These are phyloP conservation scores for Tachina grossa DNA, from an alignment of 2,888 invertebrate genomes.

Conservation along the genomic window DNA sequence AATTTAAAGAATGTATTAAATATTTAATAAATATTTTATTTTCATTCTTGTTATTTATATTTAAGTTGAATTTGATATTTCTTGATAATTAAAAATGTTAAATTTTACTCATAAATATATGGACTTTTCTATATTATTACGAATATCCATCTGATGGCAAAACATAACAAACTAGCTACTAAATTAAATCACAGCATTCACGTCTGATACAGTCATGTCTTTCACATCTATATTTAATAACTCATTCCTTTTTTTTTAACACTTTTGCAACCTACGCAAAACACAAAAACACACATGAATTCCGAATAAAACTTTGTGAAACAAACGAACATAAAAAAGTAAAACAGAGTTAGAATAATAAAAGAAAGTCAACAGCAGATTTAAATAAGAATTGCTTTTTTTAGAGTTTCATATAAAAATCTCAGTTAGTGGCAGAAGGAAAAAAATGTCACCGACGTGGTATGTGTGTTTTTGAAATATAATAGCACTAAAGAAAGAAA, in stretches of 20 bases:
- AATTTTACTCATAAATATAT: background rate
- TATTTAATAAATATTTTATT: too few relatives aligned
- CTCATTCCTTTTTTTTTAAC: background rate
- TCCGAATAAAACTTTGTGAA: background rate
- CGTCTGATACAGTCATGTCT: slow-evolving; percentile 33
- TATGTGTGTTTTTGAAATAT: slow-evolving; percentile 23
- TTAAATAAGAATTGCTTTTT: slow-evolving; percentile 11
- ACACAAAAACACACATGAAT: background rate
- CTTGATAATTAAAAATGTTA: background rate
- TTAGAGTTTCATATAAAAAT: slow-evolving; percentile 24
- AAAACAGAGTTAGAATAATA: slow-evolving; percentile 27
- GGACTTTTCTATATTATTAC: background rate
- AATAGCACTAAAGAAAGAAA: background rate
- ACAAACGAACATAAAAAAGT: background rate
- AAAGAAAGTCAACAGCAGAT: slow-evolving; percentile 2
- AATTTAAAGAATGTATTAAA: background rate
- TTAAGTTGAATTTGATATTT: too few relatives aligned
- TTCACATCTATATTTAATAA: slow-evolving; percentile 19
- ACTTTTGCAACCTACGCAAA: slow-evolving; percentile 24
- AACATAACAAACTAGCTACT: background rate
- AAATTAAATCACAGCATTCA: slow-evolving; percentile 35
- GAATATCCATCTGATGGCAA: background rate
- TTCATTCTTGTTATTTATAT: too few relatives aligned
- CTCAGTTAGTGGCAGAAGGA: slow-evolving; percentile 33
- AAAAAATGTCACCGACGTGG: slow-evolving; percentile 41